phyloP scores from a whole-genome alignment of 2,888 invertebrate species.

The Lepetodrilus schrolli region DNA sequence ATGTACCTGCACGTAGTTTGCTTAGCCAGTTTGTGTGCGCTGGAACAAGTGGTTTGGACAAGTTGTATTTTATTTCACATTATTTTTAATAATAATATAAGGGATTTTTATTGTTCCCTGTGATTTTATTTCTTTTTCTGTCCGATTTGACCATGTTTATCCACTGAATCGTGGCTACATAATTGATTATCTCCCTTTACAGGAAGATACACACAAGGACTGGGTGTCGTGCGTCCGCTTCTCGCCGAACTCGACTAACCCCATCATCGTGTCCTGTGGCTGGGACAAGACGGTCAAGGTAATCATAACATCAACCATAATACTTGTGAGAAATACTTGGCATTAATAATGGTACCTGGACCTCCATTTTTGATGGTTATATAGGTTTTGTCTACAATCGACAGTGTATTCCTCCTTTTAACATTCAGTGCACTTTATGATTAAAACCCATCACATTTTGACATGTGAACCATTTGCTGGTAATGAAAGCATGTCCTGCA shows the following conservation, averaged over 20 bases:
- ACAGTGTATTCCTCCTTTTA: no score
- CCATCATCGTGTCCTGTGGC: constrained; percentile 98
- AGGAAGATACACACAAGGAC: constrained; percentile 90
- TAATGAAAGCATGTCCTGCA: constrained; percentile 29
- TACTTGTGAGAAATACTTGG: no score
- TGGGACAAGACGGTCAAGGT: constrained; percentile 99
- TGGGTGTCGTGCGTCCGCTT: constrained; percentile 99
- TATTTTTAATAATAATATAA: neutral
- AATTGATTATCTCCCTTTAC: constrained; percentile 39
- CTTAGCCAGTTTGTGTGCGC: no score
- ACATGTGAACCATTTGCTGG: constrained; percentile 4
- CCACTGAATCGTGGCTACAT: no score
- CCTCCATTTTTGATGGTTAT: neutral
- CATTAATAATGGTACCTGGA: neutral
- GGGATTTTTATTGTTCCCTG: no score
- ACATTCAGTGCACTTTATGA: constrained; percentile 34
- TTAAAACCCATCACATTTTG: constrained; percentile 24
- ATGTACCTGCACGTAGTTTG: no score
- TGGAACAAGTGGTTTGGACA: no score
- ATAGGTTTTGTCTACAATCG: neutral
- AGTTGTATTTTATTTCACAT: no score
- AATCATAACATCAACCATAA: no score
- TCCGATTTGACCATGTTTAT: no score
- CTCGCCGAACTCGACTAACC: constrained; percentile 98
- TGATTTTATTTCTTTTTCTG: no score